These are phyloP conservation scores for Lamprologus lemairii DNA, from an alignment of 2,113 vertebrate genomes.

Conservation along the genomic window DNA sequence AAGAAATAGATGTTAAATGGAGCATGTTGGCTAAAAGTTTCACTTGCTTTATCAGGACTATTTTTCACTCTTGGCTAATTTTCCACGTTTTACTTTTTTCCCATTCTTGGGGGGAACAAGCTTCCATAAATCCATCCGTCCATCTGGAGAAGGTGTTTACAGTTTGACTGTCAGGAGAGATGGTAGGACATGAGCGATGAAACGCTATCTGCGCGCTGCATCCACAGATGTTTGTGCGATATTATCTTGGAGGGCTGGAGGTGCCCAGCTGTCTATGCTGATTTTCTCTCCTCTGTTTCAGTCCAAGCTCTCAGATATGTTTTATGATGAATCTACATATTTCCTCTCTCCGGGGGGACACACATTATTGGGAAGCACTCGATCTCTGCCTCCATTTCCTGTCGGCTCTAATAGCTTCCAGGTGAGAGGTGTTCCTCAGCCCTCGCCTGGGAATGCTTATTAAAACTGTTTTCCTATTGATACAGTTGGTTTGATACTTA, in stretches of 20 bases:
- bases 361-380: slow-evolving; percentile 63
- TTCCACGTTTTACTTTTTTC: background rate
- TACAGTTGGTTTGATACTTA: slow-evolving; percentile 70
- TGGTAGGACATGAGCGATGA: slow-evolving; percentile 44
- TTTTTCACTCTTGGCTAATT: background rate
- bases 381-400: slow-evolving; percentile 67
- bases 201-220: slow-evolving; percentile 5
- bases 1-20: background rate
- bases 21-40: background rate
- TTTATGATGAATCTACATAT: slow-evolving; percentile 70
- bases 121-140: background rate
- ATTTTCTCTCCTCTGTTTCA: slow-evolving; percentile 21
- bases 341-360: slow-evolving; percentile 37
- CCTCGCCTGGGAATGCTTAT: slow-evolving; percentile 63
- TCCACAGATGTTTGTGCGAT: slow-evolving; percentile 52
- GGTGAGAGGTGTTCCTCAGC: slow-evolving; percentile 63
- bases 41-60: background rate
- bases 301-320: slow-evolving; percentile 35
- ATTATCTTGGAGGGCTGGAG: slow-evolving; percentile 27
- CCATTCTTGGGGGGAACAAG: background rate
- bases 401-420: slow-evolving; percentile 67
- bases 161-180: slow-evolving; percentile 22
- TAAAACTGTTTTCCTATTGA: slow-evolving; percentile 71
- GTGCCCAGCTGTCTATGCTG: slow-evolving; percentile 54
- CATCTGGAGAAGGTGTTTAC: slow-evolving; percentile 50